Evolutionary conservation across 2,888 invertebrate species (phyloP), one percentile per base, ranked within the genome.

Genomic region (Neoitamus cyanurus): DNA sequence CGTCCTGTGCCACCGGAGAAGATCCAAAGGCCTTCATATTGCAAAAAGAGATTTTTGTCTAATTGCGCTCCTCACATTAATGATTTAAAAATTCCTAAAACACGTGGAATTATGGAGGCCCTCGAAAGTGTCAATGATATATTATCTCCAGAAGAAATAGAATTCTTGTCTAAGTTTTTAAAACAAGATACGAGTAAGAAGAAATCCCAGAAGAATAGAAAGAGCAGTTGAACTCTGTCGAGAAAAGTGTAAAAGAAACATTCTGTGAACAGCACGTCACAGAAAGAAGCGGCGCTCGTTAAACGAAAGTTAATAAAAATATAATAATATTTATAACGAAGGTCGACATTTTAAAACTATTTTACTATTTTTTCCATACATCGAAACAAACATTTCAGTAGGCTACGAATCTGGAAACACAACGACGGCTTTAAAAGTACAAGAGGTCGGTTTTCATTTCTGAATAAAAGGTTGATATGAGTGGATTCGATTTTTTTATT

Each of bases 51-150:
- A 6, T 87, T 87, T 69, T 83, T 90, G n/a, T 89, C 89, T 1
- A 89, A 89, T 68, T 89, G 89, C 58, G 91, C 91, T 9, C 87
- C 89, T 0, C 89, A 90, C 1, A 88, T 91, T 31, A 88, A 89
- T n/a, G 87, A 87, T 2, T 85, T 91, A 20, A 89, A 91, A 0
- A 83, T 86, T 48, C 91, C 91, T 1, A 88, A 89, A 80, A 85
- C 87, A 0, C 83, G 86, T 69, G 88, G 87, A 0, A 88, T 90
- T 0, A 83, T 87, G 15, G 86, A 89, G 3, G 90, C 89, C 1
- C 87, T 88, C 25, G 87, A 88, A 0, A 84, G 85, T 15, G 90
- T 88, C 36, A 86, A 85, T 25, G 86, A 88, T 1, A 7, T 88
- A 5, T 86, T 91, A 0, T 85, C 88, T 3, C 85, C 86, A 15